phyloP scores from a whole-genome alignment of 2,888 invertebrate species.

The Aphodius granarius region DNA sequence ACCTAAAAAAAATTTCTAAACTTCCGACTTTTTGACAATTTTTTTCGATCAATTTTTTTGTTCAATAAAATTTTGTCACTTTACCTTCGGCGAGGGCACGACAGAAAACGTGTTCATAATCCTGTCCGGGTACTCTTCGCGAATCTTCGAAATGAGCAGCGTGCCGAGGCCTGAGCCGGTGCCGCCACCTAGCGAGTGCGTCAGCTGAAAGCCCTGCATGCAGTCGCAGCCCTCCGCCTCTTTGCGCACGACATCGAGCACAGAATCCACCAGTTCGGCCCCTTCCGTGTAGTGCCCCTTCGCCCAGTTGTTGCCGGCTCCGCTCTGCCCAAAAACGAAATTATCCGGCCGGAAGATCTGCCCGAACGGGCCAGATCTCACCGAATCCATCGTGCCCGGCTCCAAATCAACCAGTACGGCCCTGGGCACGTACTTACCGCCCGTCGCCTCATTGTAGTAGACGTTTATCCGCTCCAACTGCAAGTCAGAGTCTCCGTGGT shows the following conservation, averaged over 20 bases:
- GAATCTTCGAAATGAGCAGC: slow-evolving; percentile 91
- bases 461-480: slow-evolving; percentile 94
- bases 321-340: slow-evolving; percentile 88
- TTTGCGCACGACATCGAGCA: slow-evolving; percentile 80
- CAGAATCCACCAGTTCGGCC: slow-evolving; percentile 82
- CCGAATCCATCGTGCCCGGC: slow-evolving; percentile 97
- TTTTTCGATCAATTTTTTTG: background rate
- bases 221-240: slow-evolving; percentile 91
- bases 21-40: too few relatives aligned
- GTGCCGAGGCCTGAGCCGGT: slow-evolving; percentile 98
- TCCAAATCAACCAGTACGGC: slow-evolving; percentile 93
- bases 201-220: slow-evolving; percentile 89
- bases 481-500: slow-evolving; percentile 87
- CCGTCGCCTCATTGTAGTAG: slow-evolving; percentile 93
- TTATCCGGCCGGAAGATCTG: slow-evolving; percentile 95
- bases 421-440: slow-evolving; percentile 91
- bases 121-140: slow-evolving; percentile 97
- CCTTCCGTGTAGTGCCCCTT: slow-evolving; percentile 95
- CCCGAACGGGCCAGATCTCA: slow-evolving; percentile 90
- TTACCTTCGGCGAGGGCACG: slow-evolving; percentile 76
- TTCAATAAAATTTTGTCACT: too few relatives aligned
- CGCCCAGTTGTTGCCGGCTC: slow-evolving; percentile 86
- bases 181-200: slow-evolving; percentile 93
- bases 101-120: slow-evolving; percentile 98
- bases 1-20: too few relatives aligned